A percentile compares a stretch with the other conserved stretches of the same genome.
Conservation (phyloP, 2,797 vertebrate species). For the Pterois miles region DNA sequence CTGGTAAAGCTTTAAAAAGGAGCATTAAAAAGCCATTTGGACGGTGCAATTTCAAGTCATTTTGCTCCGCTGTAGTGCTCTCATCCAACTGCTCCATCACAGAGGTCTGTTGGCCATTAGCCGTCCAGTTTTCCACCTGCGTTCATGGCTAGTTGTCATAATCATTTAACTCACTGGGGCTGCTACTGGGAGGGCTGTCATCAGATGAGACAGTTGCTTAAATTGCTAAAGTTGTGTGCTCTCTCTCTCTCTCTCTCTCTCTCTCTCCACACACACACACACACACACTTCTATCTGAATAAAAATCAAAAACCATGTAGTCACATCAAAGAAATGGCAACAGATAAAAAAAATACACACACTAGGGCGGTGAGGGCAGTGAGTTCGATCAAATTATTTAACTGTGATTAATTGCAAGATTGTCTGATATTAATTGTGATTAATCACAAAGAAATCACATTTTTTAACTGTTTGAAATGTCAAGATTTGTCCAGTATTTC, state of each 20-base stretch:
- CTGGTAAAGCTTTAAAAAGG: constrained; percentile 16
- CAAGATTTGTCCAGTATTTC: too few species aligned
- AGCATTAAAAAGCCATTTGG: constrained; percentile 60
- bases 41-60: constrained; percentile 33
- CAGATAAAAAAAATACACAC: background rate
- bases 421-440: too few species aligned
- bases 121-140: constrained; percentile 31
- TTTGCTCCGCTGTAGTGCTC: constrained; percentile 21
- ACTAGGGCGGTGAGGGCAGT: too few species aligned
- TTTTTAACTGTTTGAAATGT: too few species aligned
- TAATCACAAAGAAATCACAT: too few species aligned
- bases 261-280: background rate
- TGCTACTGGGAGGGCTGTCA: constrained; percentile 5
- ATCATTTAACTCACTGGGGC: constrained; percentile 26
- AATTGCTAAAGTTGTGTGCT: background rate
- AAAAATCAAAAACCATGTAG: background rate
- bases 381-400: too few species aligned
- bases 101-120: constrained; percentile 38
- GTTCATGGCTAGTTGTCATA: constrained; percentile 24
- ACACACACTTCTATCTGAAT: background rate
- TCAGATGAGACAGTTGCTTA: constrained; percentile 26
- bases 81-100: constrained; percentile 25
- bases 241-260: too few species aligned
- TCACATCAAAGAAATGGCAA: background rate
- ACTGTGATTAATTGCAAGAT: too few species aligned